Evolutionary conservation across 2,797 vertebrate species (phyloP), one percentile per base, ranked within the genome.

Genomic region (Scolopax bukidnonensis): DNA sequence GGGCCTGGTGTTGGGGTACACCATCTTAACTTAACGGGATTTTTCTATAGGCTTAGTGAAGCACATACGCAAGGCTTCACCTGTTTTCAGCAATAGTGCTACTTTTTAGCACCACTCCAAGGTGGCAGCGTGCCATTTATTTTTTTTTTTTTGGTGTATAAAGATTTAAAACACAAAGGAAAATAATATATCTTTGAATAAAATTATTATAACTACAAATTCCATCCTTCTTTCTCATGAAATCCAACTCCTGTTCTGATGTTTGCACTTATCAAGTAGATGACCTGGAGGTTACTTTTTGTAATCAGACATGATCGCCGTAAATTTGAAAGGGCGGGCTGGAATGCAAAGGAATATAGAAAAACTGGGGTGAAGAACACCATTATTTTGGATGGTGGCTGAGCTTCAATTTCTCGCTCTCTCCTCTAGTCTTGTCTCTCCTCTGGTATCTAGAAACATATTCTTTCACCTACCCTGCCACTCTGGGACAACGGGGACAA

Each of bases 391-490:
- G 38, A 17, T 23, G 11, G n/a, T 11, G 59, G 14, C 10, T 18
- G 12, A 61, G 16, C 11, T 79, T 69, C 4, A 1, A n/a, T 84
- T 61, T 60, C 53, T 32, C 27, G 3, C 11, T 86, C 14, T 67
- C 16, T 75, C 10, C 23, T 70, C 36, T 25, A 60, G 45, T 18
- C 32, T 70, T 43, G 10, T 84, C 14, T 68, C 11, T 71, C 10
- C 32, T 67, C 30, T 32, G 41, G 41, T 20, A 64, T 23, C 60
- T 63, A 40, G 60, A 30, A 63, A 63, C 24, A 67, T 47, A 13
- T 33, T 15, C 64, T 91, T 80, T 75, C 33, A 64, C 1, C 1
- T 50, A 40, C 17, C 24, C 17, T 0, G 0, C 43, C 43, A 6
- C 32, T 71, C 41, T 23, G 21, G 65, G 81, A 10, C 32, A 76